These are phyloP conservation scores for Zhengitettix transpicula DNA, from an alignment of 2,888 invertebrate genomes.

Conservation along the genomic window DNA sequence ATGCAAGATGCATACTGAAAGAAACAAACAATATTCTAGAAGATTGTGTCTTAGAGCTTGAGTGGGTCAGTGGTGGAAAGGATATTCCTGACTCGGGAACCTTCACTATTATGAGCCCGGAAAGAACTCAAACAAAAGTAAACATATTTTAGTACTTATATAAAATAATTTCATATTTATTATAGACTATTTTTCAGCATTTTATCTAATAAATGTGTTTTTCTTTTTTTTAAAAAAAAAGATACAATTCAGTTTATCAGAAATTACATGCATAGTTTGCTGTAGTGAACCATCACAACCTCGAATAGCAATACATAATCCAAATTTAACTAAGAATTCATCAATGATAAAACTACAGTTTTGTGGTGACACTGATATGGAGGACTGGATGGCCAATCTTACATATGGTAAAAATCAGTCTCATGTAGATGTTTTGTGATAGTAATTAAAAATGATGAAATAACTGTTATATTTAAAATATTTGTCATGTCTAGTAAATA, in stretches of 20 bases:
- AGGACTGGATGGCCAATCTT: slow-evolving; percentile 75
- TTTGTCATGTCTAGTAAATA: no score
- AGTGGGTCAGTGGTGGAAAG: slow-evolving; percentile 51
- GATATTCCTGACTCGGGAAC: slow-evolving; percentile 54
- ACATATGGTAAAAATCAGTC: slow-evolving; percentile 34
- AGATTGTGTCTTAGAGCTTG: slow-evolving; percentile 64
- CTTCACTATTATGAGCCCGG: slow-evolving; percentile 57
- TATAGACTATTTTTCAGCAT: not conserved
- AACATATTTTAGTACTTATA: not conserved
- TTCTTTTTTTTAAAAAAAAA: slow-evolving; percentile 14
- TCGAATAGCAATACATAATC: slow-evolving; percentile 55
- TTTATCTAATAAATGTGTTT: not conserved
- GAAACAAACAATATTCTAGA: slow-evolving; percentile 33
- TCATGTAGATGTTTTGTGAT: no score
- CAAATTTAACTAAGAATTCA: slow-evolving; percentile 36
- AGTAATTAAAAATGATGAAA: no score
- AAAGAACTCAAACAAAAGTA: slow-evolving; percentile 60
- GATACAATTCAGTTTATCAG: slow-evolving; percentile 54
- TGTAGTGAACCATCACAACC: slow-evolving; percentile 69
- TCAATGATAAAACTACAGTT: slow-evolving; percentile 58
- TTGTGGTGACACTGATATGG: slow-evolving; percentile 65
- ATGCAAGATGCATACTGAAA: slow-evolving; percentile 42
- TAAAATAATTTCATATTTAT: not conserved
- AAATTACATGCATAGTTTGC: slow-evolving; percentile 58
- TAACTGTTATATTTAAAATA: no score